phyloP scores from a whole-genome alignment of 2,888 invertebrate genomes.

The Oeneis ivallda region DNA sequence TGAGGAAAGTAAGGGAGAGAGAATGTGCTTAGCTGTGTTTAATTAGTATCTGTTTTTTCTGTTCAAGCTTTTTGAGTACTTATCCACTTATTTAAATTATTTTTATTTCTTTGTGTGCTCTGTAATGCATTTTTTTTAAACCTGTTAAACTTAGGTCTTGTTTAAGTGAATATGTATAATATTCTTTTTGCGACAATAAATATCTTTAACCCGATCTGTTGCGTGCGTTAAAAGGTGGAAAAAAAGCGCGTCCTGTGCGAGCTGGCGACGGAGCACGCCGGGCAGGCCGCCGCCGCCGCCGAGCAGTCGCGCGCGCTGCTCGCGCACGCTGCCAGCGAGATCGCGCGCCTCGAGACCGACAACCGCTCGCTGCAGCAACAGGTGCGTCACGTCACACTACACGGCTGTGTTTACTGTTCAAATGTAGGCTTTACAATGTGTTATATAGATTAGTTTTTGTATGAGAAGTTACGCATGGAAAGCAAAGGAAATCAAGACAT shows the following conservation, averaged over 20 bases:
- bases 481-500: too few species aligned
- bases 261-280: conserved; percentile 68
- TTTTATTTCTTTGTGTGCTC: too few species aligned
- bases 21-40: too few species aligned
- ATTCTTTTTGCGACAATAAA: too few species aligned
- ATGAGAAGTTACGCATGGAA: not conserved
- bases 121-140: too few species aligned
- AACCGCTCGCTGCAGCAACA: conserved; percentile 64
- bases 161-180: too few species aligned
- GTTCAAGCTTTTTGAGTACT: too few species aligned
- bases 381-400: conserved; percentile 47
- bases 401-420: too few species aligned
- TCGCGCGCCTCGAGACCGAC: conserved; percentile 64
- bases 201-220: not conserved
- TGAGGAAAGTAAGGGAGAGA: too few species aligned
- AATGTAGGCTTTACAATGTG: not conserved
- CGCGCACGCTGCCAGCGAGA: conserved; percentile 63
- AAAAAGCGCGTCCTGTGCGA: conserved; percentile 64
- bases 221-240: conserved; percentile 66
- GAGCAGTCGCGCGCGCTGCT: conserved; percentile 67
- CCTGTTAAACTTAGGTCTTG: too few species aligned
- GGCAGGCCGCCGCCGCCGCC: conserved; percentile 65
- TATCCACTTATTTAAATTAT: too few species aligned
- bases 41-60: too few species aligned
- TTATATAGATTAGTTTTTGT: not conserved